Base-by-base conservation (phyloP, 2,797 vertebrate species). In the Heliangelus exortis region DNA sequence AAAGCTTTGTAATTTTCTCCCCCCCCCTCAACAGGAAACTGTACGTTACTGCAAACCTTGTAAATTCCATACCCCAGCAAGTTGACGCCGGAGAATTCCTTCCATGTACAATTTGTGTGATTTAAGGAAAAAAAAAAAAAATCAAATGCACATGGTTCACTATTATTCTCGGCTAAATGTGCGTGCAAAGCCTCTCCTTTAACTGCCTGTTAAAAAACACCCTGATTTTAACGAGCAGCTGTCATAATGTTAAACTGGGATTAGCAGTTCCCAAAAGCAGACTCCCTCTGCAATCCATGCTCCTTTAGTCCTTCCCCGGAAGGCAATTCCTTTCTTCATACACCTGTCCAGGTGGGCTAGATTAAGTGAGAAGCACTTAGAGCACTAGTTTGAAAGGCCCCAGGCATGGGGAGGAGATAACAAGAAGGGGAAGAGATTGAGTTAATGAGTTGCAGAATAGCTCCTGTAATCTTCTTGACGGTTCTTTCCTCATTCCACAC, bases 371-470 rank as follows among this genome's bases (percentile, higher is more conserved):
- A 89, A 92, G 90, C 71, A 72, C 92, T 88, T 77, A 76, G 85
- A 92, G 82, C 78, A 61, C 75, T 20, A 12, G 58, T 67, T 79
- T 2, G 15, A 93, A 90, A 84, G 84, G 92, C 95, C 93, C 48
- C 55, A 50, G 93, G 90, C 87, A 62, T 3, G 41, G 50, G 93
- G 85, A 82, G 94, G 93, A 94, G 95, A 95, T 88, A 91, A 91
- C 84, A 84, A 92, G 92, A 81, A 92, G 77, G 93, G 93, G 92
- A 96, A 97, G 95, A 96, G 95, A 95, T 83, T 62, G 92, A 96
- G 92, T 96, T 95, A 96, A 97, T 95, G 92, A 95, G 91, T 94
- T 95, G 96, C 96, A 96, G 94, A 96, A 94, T 83, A 96, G 82
- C 93, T 97, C 92, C 93, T 96, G 95, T 96, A 96, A 94, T 92